These are phyloP conservation scores for Genyomyrus donnyi DNA, from an alignment of 2,113 vertebrate genomes.

Conservation along the genomic window DNA sequence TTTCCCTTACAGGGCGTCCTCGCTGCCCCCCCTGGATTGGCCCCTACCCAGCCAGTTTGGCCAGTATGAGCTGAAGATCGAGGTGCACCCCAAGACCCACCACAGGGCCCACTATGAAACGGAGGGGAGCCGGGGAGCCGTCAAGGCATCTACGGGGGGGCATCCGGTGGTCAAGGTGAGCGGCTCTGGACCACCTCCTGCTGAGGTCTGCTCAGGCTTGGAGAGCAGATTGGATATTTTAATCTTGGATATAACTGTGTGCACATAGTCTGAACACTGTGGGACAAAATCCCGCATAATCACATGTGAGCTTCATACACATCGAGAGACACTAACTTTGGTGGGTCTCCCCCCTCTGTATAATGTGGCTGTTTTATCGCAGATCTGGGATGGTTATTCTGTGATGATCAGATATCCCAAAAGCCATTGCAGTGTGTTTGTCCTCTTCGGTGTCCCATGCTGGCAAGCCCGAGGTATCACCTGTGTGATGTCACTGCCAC, in stretches of 20 bases:
- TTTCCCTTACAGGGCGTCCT: constrained; percentile 65
- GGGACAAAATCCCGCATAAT: neutral
- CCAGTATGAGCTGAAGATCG: constrained; percentile 84
- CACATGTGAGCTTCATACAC: neutral
- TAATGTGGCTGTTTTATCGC: neutral
- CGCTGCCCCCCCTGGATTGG: constrained; percentile 84
- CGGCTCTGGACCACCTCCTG: neutral
- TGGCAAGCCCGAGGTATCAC: neutral
- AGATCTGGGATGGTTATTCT: neutral
- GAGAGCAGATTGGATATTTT: neutral
- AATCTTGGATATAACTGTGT: neutral
- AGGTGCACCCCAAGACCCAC: constrained; percentile 84
- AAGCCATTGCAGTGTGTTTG: neutral
- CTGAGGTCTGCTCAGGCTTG: neutral
- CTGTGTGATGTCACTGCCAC: neutral
- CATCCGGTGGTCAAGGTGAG: constrained; percentile 85
- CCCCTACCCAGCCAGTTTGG: constrained; percentile 79
- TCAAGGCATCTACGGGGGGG: constrained; percentile 79
- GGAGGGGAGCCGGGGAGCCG: constrained; percentile 89
- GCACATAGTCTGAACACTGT: neutral
- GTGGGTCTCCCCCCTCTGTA: no score
- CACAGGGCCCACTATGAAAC: constrained; percentile 97
- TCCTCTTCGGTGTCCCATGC: neutral
- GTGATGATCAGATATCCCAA: neutral
- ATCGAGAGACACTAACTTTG: neutral